Base-by-base conservation (phyloP, 2,888 invertebrate species). In the Pseudococcus jackbeardsleyi region DNA sequence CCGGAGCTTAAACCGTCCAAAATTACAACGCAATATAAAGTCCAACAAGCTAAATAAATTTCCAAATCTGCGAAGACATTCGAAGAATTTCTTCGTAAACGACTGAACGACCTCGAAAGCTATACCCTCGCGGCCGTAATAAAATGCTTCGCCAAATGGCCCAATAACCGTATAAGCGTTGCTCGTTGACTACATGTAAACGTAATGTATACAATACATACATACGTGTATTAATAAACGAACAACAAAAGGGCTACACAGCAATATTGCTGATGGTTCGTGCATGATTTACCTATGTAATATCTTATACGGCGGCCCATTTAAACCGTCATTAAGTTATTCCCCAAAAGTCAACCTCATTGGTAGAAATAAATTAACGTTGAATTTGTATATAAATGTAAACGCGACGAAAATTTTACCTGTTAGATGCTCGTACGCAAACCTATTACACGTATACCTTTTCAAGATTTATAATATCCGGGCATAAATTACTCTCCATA, bases 281-380 rank as follows among this genome's bases (percentile, higher is more conserved):
- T 86, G 86, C 86, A 86, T 86, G 86, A 86, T 86, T 86, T 86
- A 86, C 86, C 68, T 64, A 68, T 15, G 68, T 86, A 86, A 86
- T 86, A 86, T 68, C 86, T 86, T 64, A 86, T 17, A 72, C 68
- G n/a, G 68, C 33, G 33, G 68, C 68, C 68, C 68, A 72, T 72
- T 72, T 72, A 72, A 72, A 72, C 68, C 68, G 68, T 72, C 68
- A 72, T 72, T 72, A 72, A 72, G 68, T 72, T 33, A 72, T 72
- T 72, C 33, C 6, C 33, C 68, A 26, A 72, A 72, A 72, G 68
- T 72, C 68, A 72, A 72, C 68, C 22, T 26, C 68, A 72, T 33
- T 72, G 33, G 26, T 33, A 12, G 26, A 72, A 72, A 72, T 72
- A 33, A 72, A 72, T 72, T 72, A 72, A 72, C 68, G 68, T 72